Percentiles rank a stretch among this genome's conserved stretches.
phyloP scores from a whole-genome alignment of 1,140 invertebrate species.

The Ceratitis capitata region DNA sequence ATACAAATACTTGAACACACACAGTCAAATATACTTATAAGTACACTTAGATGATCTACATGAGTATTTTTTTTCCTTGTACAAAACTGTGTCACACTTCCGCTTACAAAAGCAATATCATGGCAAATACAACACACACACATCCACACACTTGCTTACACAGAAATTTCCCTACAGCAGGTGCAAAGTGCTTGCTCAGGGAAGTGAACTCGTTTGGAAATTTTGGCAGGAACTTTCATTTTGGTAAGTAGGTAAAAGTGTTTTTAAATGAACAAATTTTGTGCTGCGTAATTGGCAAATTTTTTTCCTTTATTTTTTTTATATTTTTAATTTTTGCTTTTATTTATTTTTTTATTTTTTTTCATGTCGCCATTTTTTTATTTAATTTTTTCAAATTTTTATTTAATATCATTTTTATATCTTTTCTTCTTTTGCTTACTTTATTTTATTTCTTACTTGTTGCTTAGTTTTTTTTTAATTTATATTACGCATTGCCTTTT shows the following conservation, averaged over 20 bases:
- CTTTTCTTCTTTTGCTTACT: too few relatives aligned
- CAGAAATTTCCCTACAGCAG: too few relatives aligned
- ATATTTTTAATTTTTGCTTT: not conserved
- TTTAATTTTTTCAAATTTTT: not conserved
- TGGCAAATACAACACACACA: not conserved
- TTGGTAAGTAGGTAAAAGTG: constrained; percentile 8
- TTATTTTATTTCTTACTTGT: too few relatives aligned
- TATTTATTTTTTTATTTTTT: too few relatives aligned
- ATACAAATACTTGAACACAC: too few relatives aligned
- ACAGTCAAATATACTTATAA: not conserved
- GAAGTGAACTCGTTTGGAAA: constrained; percentile 16
- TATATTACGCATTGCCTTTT: not conserved
- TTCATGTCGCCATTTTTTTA: too few relatives aligned
- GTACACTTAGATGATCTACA: not conserved
- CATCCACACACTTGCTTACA: not conserved
- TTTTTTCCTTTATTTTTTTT: not conserved
- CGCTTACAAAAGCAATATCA: not conserved
- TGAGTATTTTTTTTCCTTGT: not conserved
- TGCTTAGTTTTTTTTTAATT: too few relatives aligned
- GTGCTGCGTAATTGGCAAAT: not conserved
- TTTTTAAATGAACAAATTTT: not conserved
- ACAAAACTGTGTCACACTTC: not conserved
- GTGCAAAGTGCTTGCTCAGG: constrained; percentile 16
- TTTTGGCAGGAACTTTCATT: not conserved
- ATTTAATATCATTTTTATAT: not conserved